Conservation (phyloP, 2,113 vertebrate genomes). For the Macrotis lagotis region DNA sequence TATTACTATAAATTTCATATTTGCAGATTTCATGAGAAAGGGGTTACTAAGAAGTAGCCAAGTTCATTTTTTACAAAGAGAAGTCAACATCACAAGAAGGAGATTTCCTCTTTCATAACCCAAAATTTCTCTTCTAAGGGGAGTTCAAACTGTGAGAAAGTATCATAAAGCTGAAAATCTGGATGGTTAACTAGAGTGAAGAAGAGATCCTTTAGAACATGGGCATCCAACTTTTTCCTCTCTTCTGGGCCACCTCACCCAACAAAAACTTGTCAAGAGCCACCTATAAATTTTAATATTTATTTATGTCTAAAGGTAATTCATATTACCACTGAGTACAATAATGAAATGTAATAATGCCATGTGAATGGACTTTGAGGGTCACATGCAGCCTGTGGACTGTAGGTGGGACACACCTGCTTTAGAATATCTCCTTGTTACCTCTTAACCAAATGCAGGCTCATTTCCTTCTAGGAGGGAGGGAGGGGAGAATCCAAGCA, state of each 20-base stretch:
- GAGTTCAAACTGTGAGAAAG: background rate
- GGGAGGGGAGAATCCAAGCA: too few species aligned
- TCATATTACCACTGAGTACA: too few species aligned
- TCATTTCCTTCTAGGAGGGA: background rate
- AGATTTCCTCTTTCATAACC: background rate
- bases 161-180: background rate
- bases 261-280: too few species aligned
- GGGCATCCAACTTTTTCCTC: too few species aligned
- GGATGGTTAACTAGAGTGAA: background rate
- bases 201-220: background rate
- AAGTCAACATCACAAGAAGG: background rate
- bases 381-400: too few species aligned
- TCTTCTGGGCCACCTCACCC: too few species aligned
- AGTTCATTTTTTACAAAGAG: background rate
- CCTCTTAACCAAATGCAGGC: background rate
- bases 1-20: too few species aligned
- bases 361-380: too few species aligned
- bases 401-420: too few species aligned
- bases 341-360: too few species aligned
- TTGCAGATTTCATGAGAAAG: background rate
- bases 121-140: background rate
- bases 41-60: background rate
- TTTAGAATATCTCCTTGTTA: background rate
- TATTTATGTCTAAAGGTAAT: too few species aligned
- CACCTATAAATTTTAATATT: too few species aligned